Evolutionary conservation across 2,888 invertebrate genomes (phyloP).

Genomic region (Lithophane ornitopus): DNA sequence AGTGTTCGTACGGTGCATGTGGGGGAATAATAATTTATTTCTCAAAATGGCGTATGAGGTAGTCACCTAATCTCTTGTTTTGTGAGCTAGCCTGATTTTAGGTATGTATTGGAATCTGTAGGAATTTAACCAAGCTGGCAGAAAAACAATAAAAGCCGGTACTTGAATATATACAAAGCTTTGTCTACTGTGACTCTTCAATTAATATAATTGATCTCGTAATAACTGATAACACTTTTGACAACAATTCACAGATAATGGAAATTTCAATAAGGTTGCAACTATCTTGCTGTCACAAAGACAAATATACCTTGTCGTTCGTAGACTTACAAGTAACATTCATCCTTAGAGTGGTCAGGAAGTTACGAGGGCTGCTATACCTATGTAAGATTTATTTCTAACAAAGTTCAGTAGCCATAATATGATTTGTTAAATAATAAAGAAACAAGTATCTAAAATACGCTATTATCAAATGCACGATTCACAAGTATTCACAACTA

Average conservation of each 20-base stretch:
- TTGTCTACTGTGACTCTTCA: background rate
- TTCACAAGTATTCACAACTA: too few relatives aligned
- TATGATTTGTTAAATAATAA: background rate
- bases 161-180: background rate
- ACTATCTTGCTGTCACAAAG: background rate
- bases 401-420: background rate
- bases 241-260: background rate
- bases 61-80: background rate
- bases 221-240: background rate
- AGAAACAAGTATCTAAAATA: background rate
- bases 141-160: background rate
- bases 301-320: background rate
- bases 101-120: background rate
- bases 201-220: background rate
- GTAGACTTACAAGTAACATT: background rate
- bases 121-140: background rate
- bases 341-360: background rate
- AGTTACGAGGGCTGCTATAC: background rate
- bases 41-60: background rate
- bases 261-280: background rate
- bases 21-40: background rate
- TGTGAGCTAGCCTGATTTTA: background rate
- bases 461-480: background rate
- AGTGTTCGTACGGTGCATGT: slow-evolving; percentile 10
- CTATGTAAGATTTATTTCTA: background rate